phyloP scores from a whole-genome alignment of 2,113 vertebrate genomes.

The Cercocebus atys region DNA sequence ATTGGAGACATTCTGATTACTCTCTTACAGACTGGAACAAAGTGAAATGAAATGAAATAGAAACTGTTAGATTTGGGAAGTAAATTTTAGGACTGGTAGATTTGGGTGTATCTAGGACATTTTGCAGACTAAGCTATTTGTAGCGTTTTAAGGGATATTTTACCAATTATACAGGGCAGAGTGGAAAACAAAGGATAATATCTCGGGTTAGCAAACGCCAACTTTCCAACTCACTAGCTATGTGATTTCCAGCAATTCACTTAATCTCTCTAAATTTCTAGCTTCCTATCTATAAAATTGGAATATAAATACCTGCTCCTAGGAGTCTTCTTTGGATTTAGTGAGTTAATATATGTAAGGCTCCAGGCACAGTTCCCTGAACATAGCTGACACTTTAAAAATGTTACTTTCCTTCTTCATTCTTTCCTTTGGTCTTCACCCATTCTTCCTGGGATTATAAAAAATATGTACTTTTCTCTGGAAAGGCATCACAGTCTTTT shows the following conservation, averaged over 20 bases:
- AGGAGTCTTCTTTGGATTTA: background rate
- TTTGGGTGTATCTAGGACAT: background rate
- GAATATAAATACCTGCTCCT: background rate
- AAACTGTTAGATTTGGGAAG: background rate
- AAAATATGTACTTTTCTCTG: background rate
- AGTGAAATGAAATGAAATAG: slow-evolving; percentile 30
- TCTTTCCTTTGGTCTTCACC: background rate
- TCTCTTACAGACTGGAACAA: background rate
- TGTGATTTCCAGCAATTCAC: background rate
- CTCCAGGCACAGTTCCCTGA: background rate
- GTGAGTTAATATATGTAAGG: background rate
- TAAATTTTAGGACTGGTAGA: background rate
- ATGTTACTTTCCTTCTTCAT: background rate
- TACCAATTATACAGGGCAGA: background rate
- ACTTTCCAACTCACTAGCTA: background rate
- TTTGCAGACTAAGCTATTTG: slow-evolving; percentile 1
- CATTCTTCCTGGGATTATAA: background rate
- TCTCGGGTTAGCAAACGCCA: background rate
- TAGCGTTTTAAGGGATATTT: background rate
- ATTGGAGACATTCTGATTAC: background rate
- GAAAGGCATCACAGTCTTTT: slow-evolving; percentile 8
- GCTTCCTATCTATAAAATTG: background rate
- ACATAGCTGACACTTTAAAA: background rate
- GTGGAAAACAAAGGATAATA: background rate
- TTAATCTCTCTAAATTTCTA: background rate